Conservation (phyloP, 2,113 vertebrate genomes). For the Boulengeromyrus knoepffleri region DNA sequence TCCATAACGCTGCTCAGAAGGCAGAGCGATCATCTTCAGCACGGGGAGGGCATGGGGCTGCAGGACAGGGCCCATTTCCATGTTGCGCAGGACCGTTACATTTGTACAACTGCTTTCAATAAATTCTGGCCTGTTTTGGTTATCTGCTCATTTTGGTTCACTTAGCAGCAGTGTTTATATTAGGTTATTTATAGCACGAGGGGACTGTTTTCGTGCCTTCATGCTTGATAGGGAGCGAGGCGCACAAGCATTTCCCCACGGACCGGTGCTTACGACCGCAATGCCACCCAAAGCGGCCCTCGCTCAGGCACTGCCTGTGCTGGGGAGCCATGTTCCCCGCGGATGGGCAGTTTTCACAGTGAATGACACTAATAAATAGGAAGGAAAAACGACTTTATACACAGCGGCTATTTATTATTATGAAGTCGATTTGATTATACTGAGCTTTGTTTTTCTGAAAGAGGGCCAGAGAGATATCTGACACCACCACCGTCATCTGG, state of each 20-base stretch:
- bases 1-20: neutral
- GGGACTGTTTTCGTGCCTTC: neutral
- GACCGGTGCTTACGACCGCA: neutral
- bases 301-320: neutral
- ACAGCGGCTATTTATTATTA: slow-evolving; percentile 10
- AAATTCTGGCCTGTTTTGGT: neutral
- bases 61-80: neutral
- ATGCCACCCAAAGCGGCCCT: neutral
- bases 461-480: neutral
- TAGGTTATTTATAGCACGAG: slow-evolving; percentile 1
- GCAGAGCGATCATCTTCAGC: neutral
- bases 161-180: neutral
- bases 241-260: neutral
- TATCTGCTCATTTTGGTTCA: neutral
- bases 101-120: neutral
- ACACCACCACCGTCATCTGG: neutral
- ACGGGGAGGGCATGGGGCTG: neutral
- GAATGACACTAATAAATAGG: slow-evolving; percentile 13
- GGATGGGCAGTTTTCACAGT: neutral
- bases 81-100: neutral
- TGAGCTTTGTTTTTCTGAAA: neutral
- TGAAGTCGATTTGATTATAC: neutral
- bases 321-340: neutral
- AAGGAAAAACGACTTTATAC: slow-evolving; percentile 1
- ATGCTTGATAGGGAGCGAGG: neutral